Evolutionary conservation across 1,140 invertebrate species (phyloP).

Genomic region (Dinoponera quadriceps): DNA sequence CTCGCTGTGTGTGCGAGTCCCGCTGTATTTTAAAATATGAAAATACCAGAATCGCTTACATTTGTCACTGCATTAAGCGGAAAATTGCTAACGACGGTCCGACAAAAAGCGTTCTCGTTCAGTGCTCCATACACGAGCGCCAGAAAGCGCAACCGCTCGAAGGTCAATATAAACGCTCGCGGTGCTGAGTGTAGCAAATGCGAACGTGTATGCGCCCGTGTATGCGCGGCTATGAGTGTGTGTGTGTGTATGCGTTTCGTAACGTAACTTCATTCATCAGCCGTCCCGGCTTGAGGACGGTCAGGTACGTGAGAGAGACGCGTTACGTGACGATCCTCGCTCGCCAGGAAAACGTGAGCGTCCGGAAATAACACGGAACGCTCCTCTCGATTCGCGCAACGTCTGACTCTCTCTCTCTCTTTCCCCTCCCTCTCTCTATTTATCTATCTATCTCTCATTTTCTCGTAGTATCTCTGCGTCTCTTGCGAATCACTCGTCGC

Average conservation of each 20-base stretch:
- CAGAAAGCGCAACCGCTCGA: conserved; percentile 39
- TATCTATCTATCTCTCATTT: neutral
- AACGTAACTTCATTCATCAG: conserved; percentile 60
- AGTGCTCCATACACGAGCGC: conserved; percentile 5
- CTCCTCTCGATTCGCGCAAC: conserved; percentile 12
- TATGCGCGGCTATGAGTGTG: no score
- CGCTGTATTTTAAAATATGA: conserved; percentile 9
- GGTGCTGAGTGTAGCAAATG: conserved; percentile 9
- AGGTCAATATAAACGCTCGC: conserved; percentile 37
- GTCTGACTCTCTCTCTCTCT: neutral
- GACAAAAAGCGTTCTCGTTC: conserved; percentile 16
- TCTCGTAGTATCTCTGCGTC: neutral
- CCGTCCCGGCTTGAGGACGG: conserved; percentile 53
- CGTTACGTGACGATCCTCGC: conserved; percentile 42
- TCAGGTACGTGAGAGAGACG: conserved; percentile 42
- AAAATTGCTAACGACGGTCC: conserved; percentile 21
- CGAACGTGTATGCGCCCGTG: conserved; percentile 18
- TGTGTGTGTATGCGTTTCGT: conserved; percentile 16
- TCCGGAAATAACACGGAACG: conserved; percentile 47
- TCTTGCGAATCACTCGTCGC: conserved; percentile 1
- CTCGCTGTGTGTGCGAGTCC: neutral
- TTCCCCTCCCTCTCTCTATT: neutral
- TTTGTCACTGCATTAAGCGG: neutral
- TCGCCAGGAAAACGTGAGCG: conserved; percentile 45
- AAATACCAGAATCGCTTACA: neutral